Evolutionary conservation across 2,113 vertebrate species (phyloP).

Genomic region (Enhydra lutris): DNA sequence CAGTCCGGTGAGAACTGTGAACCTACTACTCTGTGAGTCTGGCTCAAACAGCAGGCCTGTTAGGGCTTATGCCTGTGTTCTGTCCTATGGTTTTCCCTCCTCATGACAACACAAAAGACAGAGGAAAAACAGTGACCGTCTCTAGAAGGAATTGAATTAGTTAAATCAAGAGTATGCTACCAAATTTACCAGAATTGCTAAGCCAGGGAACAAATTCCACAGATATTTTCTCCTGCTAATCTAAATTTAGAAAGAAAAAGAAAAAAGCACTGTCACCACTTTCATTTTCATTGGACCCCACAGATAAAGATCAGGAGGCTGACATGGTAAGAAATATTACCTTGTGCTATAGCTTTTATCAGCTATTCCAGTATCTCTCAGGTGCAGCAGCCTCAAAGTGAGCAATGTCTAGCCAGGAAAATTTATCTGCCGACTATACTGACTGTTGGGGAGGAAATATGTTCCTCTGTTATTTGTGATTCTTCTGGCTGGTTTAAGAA

Average conservation of each 20-base stretch:
- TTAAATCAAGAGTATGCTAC: neutral
- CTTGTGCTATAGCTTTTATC: neutral
- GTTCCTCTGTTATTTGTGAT: neutral
- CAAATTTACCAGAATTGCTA: neutral
- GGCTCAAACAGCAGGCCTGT: neutral
- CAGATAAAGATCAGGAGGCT: neutral
- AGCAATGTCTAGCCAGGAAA: neutral
- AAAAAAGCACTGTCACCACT: neutral
- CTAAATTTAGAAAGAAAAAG: neutral
- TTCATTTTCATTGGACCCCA: neutral
- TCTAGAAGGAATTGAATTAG: neutral
- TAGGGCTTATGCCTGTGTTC: neutral
- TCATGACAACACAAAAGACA: neutral
- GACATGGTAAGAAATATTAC: neutral
- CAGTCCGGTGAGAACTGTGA: neutral
- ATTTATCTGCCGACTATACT: neutral
- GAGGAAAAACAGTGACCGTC: neutral
- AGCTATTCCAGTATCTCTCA: neutral
- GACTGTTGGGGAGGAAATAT: neutral
- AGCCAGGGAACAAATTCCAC: neutral
- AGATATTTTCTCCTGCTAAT: neutral
- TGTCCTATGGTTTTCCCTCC: neutral
- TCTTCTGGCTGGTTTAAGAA: neutral
- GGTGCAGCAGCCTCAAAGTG: neutral
- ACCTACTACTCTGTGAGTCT: neutral